A percentile compares a stretch with the other conserved stretches of the same genome.
Conservation (phyloP, 2,113 vertebrate genomes). For the Numenius arquata region DNA sequence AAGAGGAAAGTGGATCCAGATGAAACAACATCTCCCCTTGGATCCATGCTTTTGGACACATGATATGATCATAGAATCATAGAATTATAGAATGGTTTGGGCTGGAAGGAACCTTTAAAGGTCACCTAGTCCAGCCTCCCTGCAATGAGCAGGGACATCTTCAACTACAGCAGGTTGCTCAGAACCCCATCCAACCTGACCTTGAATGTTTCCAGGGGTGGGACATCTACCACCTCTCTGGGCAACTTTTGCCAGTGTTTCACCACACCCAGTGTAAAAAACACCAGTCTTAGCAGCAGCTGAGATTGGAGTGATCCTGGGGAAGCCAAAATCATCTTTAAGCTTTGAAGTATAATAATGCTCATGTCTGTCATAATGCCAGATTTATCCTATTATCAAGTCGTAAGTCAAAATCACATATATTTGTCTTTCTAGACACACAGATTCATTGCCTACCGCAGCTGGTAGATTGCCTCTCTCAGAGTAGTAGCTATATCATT, state of each 20-base stretch:
- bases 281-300: neutral
- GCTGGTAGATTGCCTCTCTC: neutral
- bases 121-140: neutral
- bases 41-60: fast-evolving
- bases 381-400: neutral
- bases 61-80: neutral
- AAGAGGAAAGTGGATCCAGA: neutral
- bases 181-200: neutral
- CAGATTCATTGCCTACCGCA: neutral
- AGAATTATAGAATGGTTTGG: neutral
- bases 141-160: neutral
- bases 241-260: neutral
- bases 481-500: neutral
- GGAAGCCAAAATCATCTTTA: neutral
- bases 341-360: neutral
- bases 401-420: neutral
- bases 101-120: neutral
- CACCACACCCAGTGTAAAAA: neutral
- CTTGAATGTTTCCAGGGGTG: too few relatives aligned
- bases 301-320: neutral
- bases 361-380: neutral
- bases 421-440: neutral
- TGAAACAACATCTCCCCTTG: neutral
- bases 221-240: neutral
- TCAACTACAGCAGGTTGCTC: neutral